Conservation (phyloP, 2,113 vertebrate species). For the Tachycineta bicolor region DNA sequence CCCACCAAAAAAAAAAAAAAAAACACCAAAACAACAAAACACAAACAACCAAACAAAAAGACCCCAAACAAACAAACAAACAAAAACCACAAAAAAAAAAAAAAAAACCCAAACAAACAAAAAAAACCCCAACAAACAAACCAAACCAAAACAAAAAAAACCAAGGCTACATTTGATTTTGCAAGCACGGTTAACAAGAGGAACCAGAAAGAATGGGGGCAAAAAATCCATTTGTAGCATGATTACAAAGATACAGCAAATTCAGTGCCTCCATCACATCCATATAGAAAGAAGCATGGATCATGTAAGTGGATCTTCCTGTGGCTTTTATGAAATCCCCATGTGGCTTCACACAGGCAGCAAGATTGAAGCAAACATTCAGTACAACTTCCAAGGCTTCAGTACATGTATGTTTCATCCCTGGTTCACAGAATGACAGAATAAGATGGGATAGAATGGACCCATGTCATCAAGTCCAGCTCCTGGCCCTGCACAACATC, state of each 20-base stretch:
- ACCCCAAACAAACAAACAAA: too few species aligned
- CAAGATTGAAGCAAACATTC: not conserved
- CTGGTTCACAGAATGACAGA: not conserved
- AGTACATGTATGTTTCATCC: not conserved
- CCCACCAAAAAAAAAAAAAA: too few species aligned
- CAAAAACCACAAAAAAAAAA: not conserved
- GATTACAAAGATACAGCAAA: not conserved
- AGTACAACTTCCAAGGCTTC: not conserved
- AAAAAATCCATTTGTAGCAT: not conserved
- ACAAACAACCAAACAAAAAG: too few species aligned
- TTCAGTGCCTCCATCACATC: not conserved
- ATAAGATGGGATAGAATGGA: not conserved
- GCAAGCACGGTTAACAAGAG: not conserved
- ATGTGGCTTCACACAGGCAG: not conserved
- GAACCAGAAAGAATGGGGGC: not conserved
- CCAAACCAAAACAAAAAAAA: too few species aligned
- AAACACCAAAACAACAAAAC: too few species aligned
- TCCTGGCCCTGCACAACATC: not conserved
- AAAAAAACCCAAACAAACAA: too few species aligned
- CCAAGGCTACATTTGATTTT: not conserved
- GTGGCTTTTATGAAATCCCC: not conserved
- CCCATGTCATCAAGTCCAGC: not conserved
- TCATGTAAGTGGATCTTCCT: not conserved
- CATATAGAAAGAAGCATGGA: not conserved
- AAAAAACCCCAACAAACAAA: too few species aligned